Conservation (phyloP, 92 coral and sea anemone species). For the Montipora capitata region DNA sequence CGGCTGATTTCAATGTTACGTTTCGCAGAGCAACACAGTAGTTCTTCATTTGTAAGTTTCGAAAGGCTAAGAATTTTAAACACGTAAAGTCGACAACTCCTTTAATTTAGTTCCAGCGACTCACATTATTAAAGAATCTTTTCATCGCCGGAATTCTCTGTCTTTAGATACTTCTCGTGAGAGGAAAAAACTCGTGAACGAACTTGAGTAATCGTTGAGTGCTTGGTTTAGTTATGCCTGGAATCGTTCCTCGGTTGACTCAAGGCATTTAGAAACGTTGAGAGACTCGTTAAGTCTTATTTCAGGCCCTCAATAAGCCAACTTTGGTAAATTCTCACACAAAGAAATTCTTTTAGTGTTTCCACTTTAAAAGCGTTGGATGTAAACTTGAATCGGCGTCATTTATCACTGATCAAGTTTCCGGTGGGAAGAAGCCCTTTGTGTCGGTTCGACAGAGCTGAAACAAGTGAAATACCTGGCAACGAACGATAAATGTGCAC, state of each 20-base stretch:
- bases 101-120: background rate
- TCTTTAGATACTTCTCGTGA: background rate
- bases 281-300: background rate
- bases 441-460: background rate
- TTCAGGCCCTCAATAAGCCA: background rate
- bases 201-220: background rate
- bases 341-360: background rate
- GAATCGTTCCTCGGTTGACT: background rate
- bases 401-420: background rate
- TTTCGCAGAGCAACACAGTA: slow-evolving; percentile 29
- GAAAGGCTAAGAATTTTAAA: background rate
- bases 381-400: background rate
- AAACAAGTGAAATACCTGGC: background rate
- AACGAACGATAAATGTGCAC: no score
- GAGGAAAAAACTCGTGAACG: background rate
- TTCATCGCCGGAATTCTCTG: background rate
- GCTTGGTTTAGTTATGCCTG: background rate
- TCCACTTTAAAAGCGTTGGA: background rate
- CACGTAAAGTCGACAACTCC: background rate
- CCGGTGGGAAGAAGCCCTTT: background rate
- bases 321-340: background rate
- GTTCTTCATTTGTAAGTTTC: slow-evolving; percentile 8
- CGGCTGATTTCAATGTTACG: background rate
- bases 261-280: no score
- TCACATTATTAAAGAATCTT: background rate